phyloP scores from a whole-genome alignment of 2,888 invertebrate genomes.

The Elysia crispata region DNA sequence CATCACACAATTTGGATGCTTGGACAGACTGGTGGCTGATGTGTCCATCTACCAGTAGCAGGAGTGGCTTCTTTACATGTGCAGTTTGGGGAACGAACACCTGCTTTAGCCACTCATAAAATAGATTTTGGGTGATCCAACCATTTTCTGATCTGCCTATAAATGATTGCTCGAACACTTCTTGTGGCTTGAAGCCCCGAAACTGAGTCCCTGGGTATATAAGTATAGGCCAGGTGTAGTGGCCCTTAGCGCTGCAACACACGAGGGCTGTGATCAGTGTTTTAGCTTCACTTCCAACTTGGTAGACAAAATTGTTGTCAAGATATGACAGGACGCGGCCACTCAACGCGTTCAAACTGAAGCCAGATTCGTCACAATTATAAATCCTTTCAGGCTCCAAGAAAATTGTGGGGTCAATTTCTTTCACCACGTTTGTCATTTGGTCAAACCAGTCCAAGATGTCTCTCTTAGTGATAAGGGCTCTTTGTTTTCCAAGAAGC shows the following conservation, averaged over 20 bases:
- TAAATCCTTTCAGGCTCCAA: not conserved
- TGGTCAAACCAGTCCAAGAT: not conserved
- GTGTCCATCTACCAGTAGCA: slow-evolving; percentile 21
- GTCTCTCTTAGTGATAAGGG: no score
- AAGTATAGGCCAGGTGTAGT: not conserved
- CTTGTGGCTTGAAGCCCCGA: slow-evolving; percentile 10
- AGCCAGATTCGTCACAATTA: no score
- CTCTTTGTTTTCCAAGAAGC: not conserved
- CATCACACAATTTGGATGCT: not conserved
- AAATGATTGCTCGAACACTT: not conserved
- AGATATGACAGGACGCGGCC: not conserved
- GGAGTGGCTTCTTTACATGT: not conserved
- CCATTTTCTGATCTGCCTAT: slow-evolving; percentile 1
- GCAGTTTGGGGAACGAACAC: slow-evolving; percentile 10
- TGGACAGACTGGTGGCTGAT: not conserved
- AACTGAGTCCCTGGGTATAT: slow-evolving; percentile 24
- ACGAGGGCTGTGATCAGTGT: slow-evolving; percentile 22
- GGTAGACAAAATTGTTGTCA: not conserved
- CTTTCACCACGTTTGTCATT: not conserved
- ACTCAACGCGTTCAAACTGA: not conserved
- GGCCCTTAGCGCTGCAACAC: slow-evolving; percentile 22
- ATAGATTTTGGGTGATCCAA: slow-evolving; percentile 1
- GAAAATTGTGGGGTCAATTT: slow-evolving; percentile 5
- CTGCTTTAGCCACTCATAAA: not conserved
- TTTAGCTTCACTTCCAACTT: slow-evolving; percentile 3